Conservation (phyloP, 2,113 vertebrate genomes). For the Callionymus lyra region DNA sequence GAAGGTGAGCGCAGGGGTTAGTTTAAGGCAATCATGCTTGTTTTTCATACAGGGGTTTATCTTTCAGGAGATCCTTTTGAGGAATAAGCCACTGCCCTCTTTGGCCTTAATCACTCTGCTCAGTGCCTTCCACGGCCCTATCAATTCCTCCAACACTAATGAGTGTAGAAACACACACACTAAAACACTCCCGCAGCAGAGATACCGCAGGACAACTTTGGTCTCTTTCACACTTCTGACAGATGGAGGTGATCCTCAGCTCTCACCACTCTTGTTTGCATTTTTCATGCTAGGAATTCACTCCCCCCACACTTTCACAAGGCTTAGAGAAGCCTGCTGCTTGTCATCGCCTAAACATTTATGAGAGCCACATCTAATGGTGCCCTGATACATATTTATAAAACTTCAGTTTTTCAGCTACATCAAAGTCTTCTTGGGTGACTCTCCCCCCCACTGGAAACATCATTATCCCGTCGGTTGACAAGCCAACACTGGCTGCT, state of each 20-base stretch:
- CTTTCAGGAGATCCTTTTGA: constrained; percentile 55
- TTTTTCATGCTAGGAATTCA: not conserved
- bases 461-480: constrained; percentile 45
- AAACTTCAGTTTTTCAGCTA: constrained; percentile 42
- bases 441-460: constrained; percentile 46
- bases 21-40: constrained; percentile 54
- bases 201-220: constrained; percentile 18
- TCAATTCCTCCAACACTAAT: constrained; percentile 66
- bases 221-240: constrained; percentile 8
- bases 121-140: constrained; percentile 58
- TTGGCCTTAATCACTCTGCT: constrained; percentile 56
- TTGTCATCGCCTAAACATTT: constrained; percentile 50
- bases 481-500: constrained; percentile 20
- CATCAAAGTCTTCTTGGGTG: constrained; percentile 51
- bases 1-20: constrained; percentile 34
- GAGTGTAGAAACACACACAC: constrained; percentile 42
- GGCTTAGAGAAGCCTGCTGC: constrained; percentile 21
- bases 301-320: constrained; percentile 4
- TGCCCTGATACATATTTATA: constrained; percentile 58
- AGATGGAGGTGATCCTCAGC: not conserved
- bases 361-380: constrained; percentile 48
- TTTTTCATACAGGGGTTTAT: constrained; percentile 51
- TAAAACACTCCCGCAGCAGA: constrained; percentile 16
- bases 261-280: not conserved
- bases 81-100: constrained; percentile 53